Evolutionary conservation across 2,113 vertebrate genomes (phyloP), one percentile per base, ranked within the genome.

Genomic region (Leptodactylus fuscus): DNA sequence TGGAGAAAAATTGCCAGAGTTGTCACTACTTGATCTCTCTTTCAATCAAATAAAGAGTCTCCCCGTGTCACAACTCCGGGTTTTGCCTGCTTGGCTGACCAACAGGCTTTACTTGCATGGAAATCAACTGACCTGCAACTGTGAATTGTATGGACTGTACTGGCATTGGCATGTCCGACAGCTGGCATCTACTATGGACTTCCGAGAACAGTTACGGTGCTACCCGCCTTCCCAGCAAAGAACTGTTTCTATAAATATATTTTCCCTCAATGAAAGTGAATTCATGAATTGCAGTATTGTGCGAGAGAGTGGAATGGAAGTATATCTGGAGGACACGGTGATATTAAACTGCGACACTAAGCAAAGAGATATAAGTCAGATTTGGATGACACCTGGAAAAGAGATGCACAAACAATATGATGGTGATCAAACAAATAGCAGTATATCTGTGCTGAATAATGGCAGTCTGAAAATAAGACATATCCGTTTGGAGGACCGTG

Each of bases 101-200:
- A 98, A 99, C 0, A 96, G 97, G 53, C 94, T 99, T 70, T 99
- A 99, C 90, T 93, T 99, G 11, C 98, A 99, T 87, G 94, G 91
- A 90, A 99, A 99, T 92, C 95, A 97, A 0, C 85, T 99, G 77
- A 74, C 67, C 41, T 99, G 97, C 79, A 90, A 93, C 91, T 99
- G 98, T 67, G 90, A 91, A 11, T 94, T 99, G 18, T 99, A 97
- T 90, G 95, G 94, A 75, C 95, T 99, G 86, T 94, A 98, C 0
- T 91, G 94, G 1, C 96, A 97, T 29, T 98, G 98, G 93, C 92
- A 92, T 49, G 92, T 94, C 10, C 94, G 97, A 78, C 95, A 93
- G 49, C 90, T 99, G 41, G 97, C 95, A 90, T 96, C 97, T 0
- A 97, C 94, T 0, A 46, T 95, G 82, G 97, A 98, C 91, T 99